phyloP scores from a whole-genome alignment of 2,888 invertebrate genomes.

The Dysmachus trigonus region DNA sequence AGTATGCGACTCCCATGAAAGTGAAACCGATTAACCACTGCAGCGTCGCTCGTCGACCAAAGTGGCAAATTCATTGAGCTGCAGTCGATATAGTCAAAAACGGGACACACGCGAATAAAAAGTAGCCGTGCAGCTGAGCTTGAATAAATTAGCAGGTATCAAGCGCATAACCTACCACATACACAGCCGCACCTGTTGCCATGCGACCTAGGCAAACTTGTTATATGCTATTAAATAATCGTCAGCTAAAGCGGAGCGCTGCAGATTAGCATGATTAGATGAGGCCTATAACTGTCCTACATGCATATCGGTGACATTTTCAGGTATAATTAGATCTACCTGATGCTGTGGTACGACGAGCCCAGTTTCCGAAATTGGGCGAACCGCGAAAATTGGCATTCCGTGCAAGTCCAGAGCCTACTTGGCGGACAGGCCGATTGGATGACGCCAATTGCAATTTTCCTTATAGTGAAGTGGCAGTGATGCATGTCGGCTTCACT shows the following conservation, averaged over 20 bases:
- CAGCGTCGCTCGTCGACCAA: background rate
- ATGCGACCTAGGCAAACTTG: constrained; percentile 18
- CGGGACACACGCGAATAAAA: constrained; percentile 1
- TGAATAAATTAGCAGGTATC: constrained; percentile 1
- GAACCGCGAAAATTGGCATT: background rate
- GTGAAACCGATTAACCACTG: constrained; percentile 19
- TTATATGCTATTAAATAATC: constrained; percentile 16
- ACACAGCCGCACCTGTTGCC: constrained; percentile 8
- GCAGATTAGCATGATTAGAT: background rate
- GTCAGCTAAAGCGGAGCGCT: background rate
- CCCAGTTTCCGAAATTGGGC: background rate
- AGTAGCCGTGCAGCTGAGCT: background rate
- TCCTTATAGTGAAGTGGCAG: background rate
- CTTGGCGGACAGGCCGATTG: background rate
- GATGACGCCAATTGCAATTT: background rate
- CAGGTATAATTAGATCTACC: background rate
- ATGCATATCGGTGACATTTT: background rate
- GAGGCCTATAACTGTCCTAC: background rate
- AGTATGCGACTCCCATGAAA: constrained; percentile 4
- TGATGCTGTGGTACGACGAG: background rate
- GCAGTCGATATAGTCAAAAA: constrained; percentile 23
- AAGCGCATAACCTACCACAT: no score
- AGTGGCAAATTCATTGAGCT: constrained; percentile 6
- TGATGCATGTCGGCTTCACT: constrained; percentile 24
- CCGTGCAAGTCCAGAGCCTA: background rate